Conservation (phyloP, 2,888 invertebrate species). For the Folsomia candida region DNA sequence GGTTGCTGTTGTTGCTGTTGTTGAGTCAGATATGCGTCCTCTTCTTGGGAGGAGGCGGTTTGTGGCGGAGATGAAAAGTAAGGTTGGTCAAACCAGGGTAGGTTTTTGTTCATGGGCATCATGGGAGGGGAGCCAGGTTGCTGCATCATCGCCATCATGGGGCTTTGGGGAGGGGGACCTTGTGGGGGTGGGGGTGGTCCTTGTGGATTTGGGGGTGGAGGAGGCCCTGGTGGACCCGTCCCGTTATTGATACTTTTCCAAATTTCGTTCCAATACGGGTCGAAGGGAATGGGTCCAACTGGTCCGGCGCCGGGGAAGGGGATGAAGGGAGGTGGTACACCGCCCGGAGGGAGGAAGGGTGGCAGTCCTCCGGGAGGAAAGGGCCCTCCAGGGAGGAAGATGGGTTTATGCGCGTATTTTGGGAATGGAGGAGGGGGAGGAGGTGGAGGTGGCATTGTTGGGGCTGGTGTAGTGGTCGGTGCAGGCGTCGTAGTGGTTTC, state of each 20-base stretch:
- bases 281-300: background rate
- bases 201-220: constrained; percentile 6
- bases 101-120: background rate
- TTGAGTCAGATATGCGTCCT: background rate
- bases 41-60: background rate
- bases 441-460: background rate
- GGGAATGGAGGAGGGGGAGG: background rate
- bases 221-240: background rate
- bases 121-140: constrained; percentile 9
- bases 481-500: background rate
- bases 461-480: constrained; percentile 2
- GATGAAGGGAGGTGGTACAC: background rate
- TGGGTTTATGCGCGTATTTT: background rate
- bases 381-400: background rate
- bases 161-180: background rate
- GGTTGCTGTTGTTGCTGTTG: too few relatives aligned
- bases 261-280: constrained; percentile 15
- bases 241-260: background rate
- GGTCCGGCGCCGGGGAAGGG: background rate
- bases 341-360: background rate
- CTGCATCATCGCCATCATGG: background rate
- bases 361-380: background rate
- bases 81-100: background rate
- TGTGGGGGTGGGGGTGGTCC: constrained; percentile 1
- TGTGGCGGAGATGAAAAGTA: background rate